Base-by-base conservation (phyloP, 1,140 invertebrate species). In the Marisa cornuarietis region DNA sequence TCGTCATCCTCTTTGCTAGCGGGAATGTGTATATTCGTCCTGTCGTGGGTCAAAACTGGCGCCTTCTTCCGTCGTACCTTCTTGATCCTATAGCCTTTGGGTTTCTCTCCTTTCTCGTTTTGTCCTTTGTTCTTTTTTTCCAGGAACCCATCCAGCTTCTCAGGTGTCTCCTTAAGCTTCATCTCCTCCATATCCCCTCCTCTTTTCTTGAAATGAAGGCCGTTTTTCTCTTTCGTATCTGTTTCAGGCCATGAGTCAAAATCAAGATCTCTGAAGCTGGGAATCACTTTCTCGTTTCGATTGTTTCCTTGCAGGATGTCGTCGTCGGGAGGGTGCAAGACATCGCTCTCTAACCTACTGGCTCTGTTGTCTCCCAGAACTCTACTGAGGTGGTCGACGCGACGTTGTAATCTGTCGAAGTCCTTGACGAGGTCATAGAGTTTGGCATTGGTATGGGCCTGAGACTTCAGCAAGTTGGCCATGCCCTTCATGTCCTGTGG, bases 401-500 rank as follows among this genome's bases (percentile, higher is more conserved):
- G 42, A 0, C 13, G 26, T 26, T 51, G 62, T 31, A 77, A 54
- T 49, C n/a, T 7, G 42, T 54, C 10, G n/a, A 77, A n/a, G 11
- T 77, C 63, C 20, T 52, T 68, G 31, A 68, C 6, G 16, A 77
- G 49, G 63, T 77, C 76, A 5, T 1, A 9, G 63, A 77, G 24
- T 16, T 14, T 54, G 76, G 76, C 42, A 51, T 24, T 77, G 49
- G 76, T 77, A 13, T 68, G 8, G 26, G 65, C 42, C 65, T 77
- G 76, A 6, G 42, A 62, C 6, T 54, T 62, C 20, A 77, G 42
- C 20, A 77, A 63, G 10, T 52, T 54, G 63, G 54, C 14, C 31
- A 77, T 77, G 13, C 76, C 76, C 49, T 77, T 77, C 22, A 68
- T 13, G 9, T 22, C 1, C 13, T 20, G 63, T 7, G 76, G 76